Evolutionary conservation across 2,113 vertebrate genomes (phyloP).

Genomic region (Sceloporus undulatus): DNA sequence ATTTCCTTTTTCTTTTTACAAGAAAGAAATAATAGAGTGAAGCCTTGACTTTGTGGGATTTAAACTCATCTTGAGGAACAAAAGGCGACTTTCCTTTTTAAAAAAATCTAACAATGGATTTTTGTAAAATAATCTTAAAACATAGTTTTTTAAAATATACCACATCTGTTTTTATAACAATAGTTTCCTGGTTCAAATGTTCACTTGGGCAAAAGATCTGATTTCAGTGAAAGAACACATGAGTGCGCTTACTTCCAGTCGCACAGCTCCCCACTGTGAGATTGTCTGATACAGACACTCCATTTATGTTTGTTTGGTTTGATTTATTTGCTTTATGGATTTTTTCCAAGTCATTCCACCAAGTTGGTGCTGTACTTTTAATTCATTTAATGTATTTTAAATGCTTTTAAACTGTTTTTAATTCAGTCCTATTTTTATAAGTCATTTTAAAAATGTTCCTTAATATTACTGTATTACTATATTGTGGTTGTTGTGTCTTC

Average conservation of each 20-base stretch:
- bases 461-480: too few species aligned
- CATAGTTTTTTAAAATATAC: too few species aligned
- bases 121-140: not conserved
- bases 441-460: too few species aligned
- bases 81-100: not conserved
- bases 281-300: too few species aligned
- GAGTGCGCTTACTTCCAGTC: not conserved
- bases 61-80: not conserved
- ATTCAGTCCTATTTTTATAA: too few species aligned
- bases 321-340: not conserved
- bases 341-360: not conserved
- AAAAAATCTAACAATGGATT: not conserved
- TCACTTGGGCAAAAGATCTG: constrained; percentile 9
- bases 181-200: not conserved
- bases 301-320: too few species aligned
- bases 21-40: not conserved
- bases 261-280: not conserved
- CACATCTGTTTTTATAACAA: not conserved
- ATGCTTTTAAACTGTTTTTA: too few species aligned
- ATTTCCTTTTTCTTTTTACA: constrained; percentile 19
- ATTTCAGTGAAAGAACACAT: not conserved
- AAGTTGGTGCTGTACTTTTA: too few species aligned
- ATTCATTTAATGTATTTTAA: too few species aligned
- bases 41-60: not conserved
- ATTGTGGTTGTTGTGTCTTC: too few species aligned